Base-by-base conservation (phyloP, 2,888 invertebrate species). In the Morinoia aosen region DNA sequence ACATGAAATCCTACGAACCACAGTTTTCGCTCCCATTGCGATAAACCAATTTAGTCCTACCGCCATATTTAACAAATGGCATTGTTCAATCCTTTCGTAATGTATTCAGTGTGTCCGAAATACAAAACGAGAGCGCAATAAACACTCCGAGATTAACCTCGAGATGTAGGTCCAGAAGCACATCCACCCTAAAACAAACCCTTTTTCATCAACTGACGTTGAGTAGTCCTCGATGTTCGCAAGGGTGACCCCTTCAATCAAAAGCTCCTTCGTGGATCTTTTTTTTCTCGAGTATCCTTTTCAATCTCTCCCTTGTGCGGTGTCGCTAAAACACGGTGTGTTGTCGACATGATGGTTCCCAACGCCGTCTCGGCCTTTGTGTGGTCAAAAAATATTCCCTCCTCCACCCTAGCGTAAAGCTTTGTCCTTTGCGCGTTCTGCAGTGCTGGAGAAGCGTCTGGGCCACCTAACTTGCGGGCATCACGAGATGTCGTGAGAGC, bases 361-460 rank as follows among this genome's bases (percentile, higher is more conserved):
- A 93, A 93, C 93, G 93, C 93, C 93, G 93, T 93, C 93, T 93
- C 93, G 57, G 93, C 93, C 93, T 93, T 93, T 93, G 93, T 93
- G 93, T 93, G 93, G 93, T 93, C 93, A 93, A 93, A 93, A 93
- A 93, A 93, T 93, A 93, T 93, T 93, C 93, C 57, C n/a, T 57
- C 39, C 93, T 93, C 93, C 93, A 93, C n/a, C 93, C 57, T 12
- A 58, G 93, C 93, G 93, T 57, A 93, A 93, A 93, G 93, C 93
- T 48, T 93, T 93, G 93, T 93, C 93, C 93, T 57, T 93, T 56
- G 93, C 93, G 57, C 57, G n/a, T 57, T 48, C 58, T 48, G 93
- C n/a, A 48, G 57, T 48, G n/a, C 57, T 39, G 93, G 33, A 56
- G 93, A 39, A 48, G 48, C 57, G 48, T 93, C 57, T 93, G 93